Evolutionary conservation across 2,113 vertebrate genomes (phyloP).

Genomic region (Galeopterus variegatus): DNA sequence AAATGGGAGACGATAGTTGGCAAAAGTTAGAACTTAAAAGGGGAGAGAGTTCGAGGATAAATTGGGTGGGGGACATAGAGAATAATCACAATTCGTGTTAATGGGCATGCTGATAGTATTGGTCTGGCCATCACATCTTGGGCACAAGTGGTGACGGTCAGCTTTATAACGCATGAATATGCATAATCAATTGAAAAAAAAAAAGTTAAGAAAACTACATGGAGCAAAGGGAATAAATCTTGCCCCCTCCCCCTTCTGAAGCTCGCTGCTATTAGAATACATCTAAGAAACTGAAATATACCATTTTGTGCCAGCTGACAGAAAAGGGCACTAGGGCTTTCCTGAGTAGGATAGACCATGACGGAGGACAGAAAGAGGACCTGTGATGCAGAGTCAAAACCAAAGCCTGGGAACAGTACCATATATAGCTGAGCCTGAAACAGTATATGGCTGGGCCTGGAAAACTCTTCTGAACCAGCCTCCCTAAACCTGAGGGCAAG

Average conservation of each 20-base stretch:
- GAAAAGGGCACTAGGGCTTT: not conserved
- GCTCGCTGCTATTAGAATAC: not conserved
- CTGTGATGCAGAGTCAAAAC: not conserved
- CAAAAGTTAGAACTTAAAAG: not conserved
- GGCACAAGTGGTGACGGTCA: too few species aligned
- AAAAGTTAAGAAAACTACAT: not conserved
- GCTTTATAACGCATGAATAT: too few species aligned
- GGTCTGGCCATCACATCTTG: too few species aligned
- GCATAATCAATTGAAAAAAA: too few species aligned
- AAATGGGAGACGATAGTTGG: not conserved
- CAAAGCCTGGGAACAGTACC: not conserved
- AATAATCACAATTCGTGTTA: too few species aligned
- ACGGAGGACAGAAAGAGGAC: not conserved
- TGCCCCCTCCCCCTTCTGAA: not conserved
- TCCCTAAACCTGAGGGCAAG: not conserved
- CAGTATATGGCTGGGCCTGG: not conserved
- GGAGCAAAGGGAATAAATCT: not conserved
- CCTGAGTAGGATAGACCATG: not conserved
- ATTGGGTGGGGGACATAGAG: too few species aligned
- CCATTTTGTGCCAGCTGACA: not conserved
- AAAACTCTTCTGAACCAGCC: not conserved
- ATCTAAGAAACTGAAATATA: not conserved
- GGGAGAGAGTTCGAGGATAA: too few species aligned
- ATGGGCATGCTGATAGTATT: too few species aligned
- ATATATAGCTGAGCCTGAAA: not conserved